Base-by-base conservation (phyloP, 1,140 invertebrate genomes). In the Drosophila bocqueti region DNA sequence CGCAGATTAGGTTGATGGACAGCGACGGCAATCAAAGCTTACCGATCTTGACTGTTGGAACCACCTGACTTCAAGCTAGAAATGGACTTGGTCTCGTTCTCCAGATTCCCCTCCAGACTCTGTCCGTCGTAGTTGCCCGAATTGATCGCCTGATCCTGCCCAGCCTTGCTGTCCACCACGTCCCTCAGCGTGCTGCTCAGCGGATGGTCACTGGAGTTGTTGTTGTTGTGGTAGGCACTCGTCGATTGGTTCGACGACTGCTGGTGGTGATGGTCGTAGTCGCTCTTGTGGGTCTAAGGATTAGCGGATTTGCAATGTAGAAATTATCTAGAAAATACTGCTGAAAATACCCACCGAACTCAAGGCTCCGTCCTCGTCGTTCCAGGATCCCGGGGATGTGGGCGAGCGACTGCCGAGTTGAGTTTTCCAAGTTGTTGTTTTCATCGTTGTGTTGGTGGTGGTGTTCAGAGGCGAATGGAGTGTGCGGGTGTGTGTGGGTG, bases 11-110 rank as follows among this genome's bases (percentile, higher is more conserved):
- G 5, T 18, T n/a, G 13, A 24, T 6, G 16, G 4, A 40, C 16
- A 36, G 24, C 8, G 4, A 55, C 4, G 4, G 47, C 4, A 29
- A 10, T 49, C 18, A 2, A 15, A 11, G 47, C 72, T 91, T 80
- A 92, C 91, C 91, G 85, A 47, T 92, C 95, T 77, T 96, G 94
- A 83, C 95, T 93, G 80, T 95, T 93, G 52, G 95, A 95, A 81
- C 95, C 96, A 76, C 95, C 93, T 66, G 94, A 95, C 91, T 94
- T 95, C 79, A 93, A 94, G 93, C 94, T 96, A 85, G 93, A 95
- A 86, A 94, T 96, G 86, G 93, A 96, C 93, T 94, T 95, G 68
- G 94, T 95, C 81, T 93, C 95, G 11, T 96, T 96, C 92, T 98
- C 97, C 59, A 97, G 96, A 93, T 97, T 97, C 67, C 91, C 87